Evolutionary conservation across 2,888 invertebrate species (phyloP).

Genomic region (Brachycybe producta): DNA sequence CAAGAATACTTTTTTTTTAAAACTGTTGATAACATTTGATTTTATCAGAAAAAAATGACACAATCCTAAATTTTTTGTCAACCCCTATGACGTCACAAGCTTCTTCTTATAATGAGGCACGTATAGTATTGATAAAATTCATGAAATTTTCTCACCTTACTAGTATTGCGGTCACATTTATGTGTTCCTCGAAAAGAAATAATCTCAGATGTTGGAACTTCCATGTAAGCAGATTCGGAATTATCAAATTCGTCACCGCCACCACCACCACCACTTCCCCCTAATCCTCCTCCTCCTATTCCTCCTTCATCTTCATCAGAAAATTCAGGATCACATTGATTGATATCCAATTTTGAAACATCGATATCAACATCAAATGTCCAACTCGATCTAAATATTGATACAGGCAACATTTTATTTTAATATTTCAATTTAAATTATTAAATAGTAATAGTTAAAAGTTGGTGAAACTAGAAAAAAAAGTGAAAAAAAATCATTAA

Average conservation of each 20-base stretch:
- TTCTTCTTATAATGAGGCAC: no score
- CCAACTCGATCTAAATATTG: neutral
- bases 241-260: neutral
- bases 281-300: no score
- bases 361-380: constrained; percentile 30
- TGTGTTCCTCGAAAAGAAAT: constrained; percentile 69
- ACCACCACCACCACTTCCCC: neutral
- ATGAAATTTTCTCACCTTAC: constrained; percentile 59
- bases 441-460: no score
- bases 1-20: no score
- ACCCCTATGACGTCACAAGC: no score
- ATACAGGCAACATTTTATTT: neutral
- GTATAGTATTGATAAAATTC: no score
- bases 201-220: constrained; percentile 13
- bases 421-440: neutral
- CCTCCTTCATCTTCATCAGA: constrained; percentile 18
- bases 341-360: constrained; percentile 38
- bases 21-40: no score
- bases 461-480: no score
- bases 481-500: no score
- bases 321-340: constrained; percentile 59
- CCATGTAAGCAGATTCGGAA: neutral
- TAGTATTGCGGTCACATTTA: constrained; percentile 71
- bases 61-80: no score
- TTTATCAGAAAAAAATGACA: no score